Evolutionary conservation across 2,113 vertebrate genomes (phyloP).

Genomic region (Accipiter cooperii): DNA sequence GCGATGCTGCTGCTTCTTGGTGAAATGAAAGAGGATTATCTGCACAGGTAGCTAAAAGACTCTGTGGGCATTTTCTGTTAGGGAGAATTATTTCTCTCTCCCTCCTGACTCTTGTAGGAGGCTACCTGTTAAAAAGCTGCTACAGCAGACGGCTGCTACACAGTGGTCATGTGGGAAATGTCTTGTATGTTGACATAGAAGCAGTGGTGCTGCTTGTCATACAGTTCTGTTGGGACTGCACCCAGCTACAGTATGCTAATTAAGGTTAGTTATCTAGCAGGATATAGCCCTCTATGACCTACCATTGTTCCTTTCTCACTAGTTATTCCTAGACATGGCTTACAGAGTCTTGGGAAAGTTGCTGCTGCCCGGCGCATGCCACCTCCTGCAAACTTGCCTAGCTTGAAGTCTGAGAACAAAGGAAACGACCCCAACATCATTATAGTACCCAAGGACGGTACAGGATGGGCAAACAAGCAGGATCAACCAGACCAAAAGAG

Average conservation of each 20-base stretch:
- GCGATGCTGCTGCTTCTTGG: neutral
- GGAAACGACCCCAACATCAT: conserved; percentile 99
- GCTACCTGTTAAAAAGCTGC: neutral
- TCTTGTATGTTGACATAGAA: neutral
- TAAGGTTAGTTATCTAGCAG: neutral
- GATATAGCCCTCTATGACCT: neutral
- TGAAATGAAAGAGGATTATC: neutral
- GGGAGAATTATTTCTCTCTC: neutral
- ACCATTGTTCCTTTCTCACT: neutral
- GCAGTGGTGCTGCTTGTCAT: neutral
- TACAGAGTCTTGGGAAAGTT: conserved; percentile 99
- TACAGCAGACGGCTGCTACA: neutral
- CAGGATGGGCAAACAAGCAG: conserved; percentile 99
- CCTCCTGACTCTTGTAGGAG: neutral
- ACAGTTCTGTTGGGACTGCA: neutral
- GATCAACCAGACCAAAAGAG: conserved; percentile 99
- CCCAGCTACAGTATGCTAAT: neutral
- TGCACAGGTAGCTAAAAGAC: neutral
- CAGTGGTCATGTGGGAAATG: neutral
- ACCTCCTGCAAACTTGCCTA: conserved; percentile 97
- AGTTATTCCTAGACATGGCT: conserved; percentile 99
- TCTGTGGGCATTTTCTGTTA: neutral
- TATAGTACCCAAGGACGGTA: conserved; percentile 99
- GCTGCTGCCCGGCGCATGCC: conserved; percentile 99
- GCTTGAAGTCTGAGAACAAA: conserved; percentile 99